Percentiles rank a stretch among this genome's conserved stretches.
phyloP scores from a whole-genome alignment of 2,888 invertebrate species.

The Apocheima hispidaria region DNA sequence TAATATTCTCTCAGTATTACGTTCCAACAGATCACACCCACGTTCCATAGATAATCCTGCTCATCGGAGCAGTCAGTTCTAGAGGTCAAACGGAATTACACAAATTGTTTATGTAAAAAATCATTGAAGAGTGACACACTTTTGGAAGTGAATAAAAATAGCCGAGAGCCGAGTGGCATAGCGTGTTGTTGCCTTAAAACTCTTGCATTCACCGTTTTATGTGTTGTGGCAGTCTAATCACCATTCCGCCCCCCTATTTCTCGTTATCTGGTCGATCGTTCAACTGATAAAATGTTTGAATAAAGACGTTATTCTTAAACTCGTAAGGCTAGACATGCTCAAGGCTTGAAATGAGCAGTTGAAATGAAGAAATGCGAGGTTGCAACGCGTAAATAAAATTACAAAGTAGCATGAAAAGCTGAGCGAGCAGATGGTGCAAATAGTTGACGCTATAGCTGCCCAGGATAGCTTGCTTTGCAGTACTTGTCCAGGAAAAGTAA shows the following conservation, averaged over 20 bases:
- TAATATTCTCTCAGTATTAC: too few species aligned
- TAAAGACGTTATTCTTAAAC: slow-evolving; percentile 29
- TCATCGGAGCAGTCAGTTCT: not conserved
- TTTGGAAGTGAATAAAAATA: slow-evolving; percentile 12
- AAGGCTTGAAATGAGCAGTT: slow-evolving; percentile 5
- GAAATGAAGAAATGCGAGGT: slow-evolving; percentile 1
- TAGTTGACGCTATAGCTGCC: slow-evolving; percentile 12
- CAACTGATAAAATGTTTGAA: slow-evolving; percentile 27
- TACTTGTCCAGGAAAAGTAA: slow-evolving; percentile 1
- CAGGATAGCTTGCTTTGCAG: slow-evolving; percentile 16
- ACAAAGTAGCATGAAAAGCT: slow-evolving; percentile 4
- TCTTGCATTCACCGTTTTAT: slow-evolving; percentile 30
- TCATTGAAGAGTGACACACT: slow-evolving; percentile 5
- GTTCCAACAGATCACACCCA: too few species aligned
- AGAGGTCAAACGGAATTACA: not conserved
- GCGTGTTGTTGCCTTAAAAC: slow-evolving; percentile 20
- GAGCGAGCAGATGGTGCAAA: slow-evolving; percentile 14
- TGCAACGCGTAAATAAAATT: not conserved
- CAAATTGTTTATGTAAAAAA: slow-evolving; percentile 1
- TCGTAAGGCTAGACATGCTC: slow-evolving; percentile 24
- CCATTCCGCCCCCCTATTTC: slow-evolving; percentile 22
- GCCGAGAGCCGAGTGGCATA: slow-evolving; percentile 14
- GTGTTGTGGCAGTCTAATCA: slow-evolving; percentile 32
- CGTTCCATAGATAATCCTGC: too few species aligned
- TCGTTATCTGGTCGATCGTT: slow-evolving; percentile 27